These are phyloP conservation scores for Eulemur rufifrons DNA, from an alignment of 2,113 vertebrate species.

Conservation along the genomic window DNA sequence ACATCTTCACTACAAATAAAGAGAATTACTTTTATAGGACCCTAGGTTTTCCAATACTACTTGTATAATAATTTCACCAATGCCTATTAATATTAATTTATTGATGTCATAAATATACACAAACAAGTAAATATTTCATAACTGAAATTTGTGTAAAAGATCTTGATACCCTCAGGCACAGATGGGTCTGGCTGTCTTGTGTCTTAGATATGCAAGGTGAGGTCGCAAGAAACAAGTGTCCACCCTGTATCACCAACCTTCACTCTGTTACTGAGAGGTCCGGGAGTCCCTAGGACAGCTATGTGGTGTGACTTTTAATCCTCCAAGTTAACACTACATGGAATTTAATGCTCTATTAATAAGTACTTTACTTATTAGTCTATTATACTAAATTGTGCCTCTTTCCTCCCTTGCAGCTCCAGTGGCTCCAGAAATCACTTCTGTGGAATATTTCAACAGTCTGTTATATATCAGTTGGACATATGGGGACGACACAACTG, in stretches of 20 bases:
- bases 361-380: not conserved
- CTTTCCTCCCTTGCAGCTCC: conserved; percentile 87
- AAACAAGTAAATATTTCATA: not conserved
- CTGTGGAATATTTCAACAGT: conserved; percentile 91
- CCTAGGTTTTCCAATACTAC: not conserved
- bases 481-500: conserved; percentile 92
- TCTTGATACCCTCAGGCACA: not conserved
- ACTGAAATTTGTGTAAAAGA: not conserved
- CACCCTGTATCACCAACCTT: not conserved
- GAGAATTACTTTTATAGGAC: not conserved
- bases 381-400: not conserved
- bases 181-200: not conserved
- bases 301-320: not conserved
- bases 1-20: not conserved
- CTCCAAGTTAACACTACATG: not conserved
- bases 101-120: not conserved
- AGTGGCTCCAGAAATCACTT: conserved; percentile 93
- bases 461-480: conserved; percentile 92
- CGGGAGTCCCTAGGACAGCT: not conserved
- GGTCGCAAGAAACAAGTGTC: not conserved
- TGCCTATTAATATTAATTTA: not conserved
- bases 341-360: not conserved
- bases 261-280: not conserved
- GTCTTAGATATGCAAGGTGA: not conserved
- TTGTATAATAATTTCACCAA: not conserved